Evolutionary conservation across 2,888 invertebrate genomes (phyloP), one percentile per base, ranked within the genome.

Genomic region (Nomada ferruginata): DNA sequence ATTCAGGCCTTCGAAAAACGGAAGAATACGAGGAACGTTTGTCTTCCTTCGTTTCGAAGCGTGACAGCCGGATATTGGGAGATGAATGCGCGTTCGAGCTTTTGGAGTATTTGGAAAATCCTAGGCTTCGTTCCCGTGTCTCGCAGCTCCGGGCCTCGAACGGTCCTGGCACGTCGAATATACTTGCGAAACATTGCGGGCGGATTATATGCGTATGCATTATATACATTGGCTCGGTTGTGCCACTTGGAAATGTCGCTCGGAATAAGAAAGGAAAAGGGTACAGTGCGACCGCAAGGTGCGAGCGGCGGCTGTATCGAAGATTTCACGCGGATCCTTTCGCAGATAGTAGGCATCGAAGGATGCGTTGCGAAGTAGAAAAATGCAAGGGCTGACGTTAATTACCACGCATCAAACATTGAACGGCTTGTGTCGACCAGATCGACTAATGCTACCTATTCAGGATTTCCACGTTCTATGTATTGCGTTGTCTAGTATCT

Each of bases 371-470:
- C 79, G 65, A 55, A 70, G 44, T 68, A 66, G 50, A 72, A 52
- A 64, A 77, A 72, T 57, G 68, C 55, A 60, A 79, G 82, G 81
- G 59, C 52, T 74, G 77, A 69, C 79, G 71, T 85, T 88, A 88
- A 87, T 87, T 87, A 86, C 85, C 85, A 85, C 88, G 73, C 83
- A 86, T 85, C 76, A 61, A 79, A 73, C 68, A 82, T 86, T 76
- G 85, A 86, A 82, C 76, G 66, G 70, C 70, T 79, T 13, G 47
- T 55, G 76, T 44, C 60, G 65, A 73, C 81, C 72, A 75, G 84
- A 55, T 78, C 80, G 87, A 85, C 82, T 83, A 86, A 87, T 86
- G 81, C 76, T 71, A 70, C 36, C 81, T 75, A 83, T 87, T 85
- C 79, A 87, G 69, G 66, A 79, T 82, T 86, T 84, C 82, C 73